phyloP scores from a whole-genome alignment of 2,113 vertebrate species.

The Ageneiosus marmoratus region DNA sequence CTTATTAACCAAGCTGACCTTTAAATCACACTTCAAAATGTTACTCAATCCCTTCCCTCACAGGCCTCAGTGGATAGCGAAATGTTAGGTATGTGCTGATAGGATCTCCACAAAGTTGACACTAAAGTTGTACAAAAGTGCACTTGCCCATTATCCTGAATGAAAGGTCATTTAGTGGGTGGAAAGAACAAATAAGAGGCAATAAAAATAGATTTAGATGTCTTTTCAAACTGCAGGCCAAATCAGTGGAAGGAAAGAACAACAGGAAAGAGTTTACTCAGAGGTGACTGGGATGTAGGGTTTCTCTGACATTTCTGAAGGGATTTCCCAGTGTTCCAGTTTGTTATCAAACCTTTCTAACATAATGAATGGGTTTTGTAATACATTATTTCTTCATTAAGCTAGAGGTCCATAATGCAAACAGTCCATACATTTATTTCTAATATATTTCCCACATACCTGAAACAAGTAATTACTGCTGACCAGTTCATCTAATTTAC shows the following conservation, averaged over 20 bases:
- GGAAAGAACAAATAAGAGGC: constrained; percentile 48
- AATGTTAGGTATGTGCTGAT: constrained; percentile 45
- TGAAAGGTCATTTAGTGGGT: constrained; percentile 48
- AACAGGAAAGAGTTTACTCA: constrained; percentile 27
- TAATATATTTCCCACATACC: not conserved
- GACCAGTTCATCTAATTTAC: not conserved
- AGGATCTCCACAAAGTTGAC: constrained; percentile 43
- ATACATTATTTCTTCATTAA: not conserved
- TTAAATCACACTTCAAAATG: constrained; percentile 44
- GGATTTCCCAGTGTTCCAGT: constrained; percentile 42
- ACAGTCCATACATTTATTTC: not conserved
- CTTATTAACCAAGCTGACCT: constrained; percentile 48
- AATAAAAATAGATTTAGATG: constrained; percentile 48
- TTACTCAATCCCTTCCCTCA: constrained; percentile 35
- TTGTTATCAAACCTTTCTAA: constrained; percentile 30
- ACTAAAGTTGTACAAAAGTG: constrained; percentile 42
- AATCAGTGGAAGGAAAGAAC: constrained; percentile 36
- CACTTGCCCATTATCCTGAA: constrained; percentile 50
- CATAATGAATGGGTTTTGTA: not conserved
- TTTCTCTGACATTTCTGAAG: constrained; percentile 46
- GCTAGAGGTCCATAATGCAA: not conserved
- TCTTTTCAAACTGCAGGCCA: constrained; percentile 40
- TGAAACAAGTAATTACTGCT: not conserved
- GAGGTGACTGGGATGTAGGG: constrained; percentile 21
- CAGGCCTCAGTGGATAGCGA: constrained; percentile 32